A percentile compares a stretch with the other conserved stretches of the same genome.
Conservation (phyloP, 2,888 invertebrate genomes). For the Alitta virens region DNA sequence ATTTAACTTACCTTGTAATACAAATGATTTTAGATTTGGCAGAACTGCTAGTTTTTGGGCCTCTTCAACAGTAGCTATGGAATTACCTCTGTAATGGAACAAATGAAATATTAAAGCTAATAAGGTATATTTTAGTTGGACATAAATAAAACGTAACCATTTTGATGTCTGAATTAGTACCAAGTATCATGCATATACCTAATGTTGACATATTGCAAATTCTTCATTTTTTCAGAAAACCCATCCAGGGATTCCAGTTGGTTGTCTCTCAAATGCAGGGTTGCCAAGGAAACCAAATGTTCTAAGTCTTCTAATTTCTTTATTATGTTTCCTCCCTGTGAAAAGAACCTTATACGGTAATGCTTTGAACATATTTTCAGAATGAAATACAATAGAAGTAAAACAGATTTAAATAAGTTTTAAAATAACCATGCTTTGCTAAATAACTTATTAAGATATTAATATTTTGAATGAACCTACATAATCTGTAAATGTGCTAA, state of each 20-base stretch:
- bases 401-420: background rate
- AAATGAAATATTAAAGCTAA: no score
- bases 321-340: slow-evolving; percentile 52
- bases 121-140: no score
- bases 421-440: background rate
- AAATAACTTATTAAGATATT: background rate
- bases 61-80: background rate
- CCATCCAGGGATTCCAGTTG: slow-evolving; percentile 53
- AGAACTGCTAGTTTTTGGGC: background rate
- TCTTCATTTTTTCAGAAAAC: slow-evolving; percentile 45
- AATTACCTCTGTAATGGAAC: background rate
- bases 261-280: slow-evolving; percentile 55
- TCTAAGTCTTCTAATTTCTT: slow-evolving; percentile 50
- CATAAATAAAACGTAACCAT: no score
- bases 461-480: background rate
- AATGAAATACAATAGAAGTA: no score
- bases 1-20: background rate
- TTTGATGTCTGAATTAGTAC: no score
- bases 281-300: slow-evolving; percentile 46
- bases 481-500: no score
- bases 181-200: slow-evolving; percentile 36
- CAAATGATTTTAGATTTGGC: background rate
- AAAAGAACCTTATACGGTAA: no score
- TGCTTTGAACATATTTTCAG: no score
- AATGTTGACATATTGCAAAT: slow-evolving; percentile 54